These are phyloP conservation scores for Archivesica marissinica DNA, from an alignment of 1,140 invertebrate species.

Conservation along the genomic window DNA sequence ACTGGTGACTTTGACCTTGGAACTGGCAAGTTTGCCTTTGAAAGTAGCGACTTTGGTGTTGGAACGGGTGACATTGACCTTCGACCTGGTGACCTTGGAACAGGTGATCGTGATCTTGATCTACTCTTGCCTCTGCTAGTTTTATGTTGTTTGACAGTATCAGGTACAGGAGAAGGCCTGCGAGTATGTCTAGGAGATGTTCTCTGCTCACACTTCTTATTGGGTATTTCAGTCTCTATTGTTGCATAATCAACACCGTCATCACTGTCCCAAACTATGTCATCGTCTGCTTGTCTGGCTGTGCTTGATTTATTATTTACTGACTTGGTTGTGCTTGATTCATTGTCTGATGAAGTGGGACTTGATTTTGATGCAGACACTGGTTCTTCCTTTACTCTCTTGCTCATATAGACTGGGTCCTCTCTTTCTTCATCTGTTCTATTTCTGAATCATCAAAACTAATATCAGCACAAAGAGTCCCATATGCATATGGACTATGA, in stretches of 20 bases:
- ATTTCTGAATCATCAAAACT: neutral
- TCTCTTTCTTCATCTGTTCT: constrained; percentile 3
- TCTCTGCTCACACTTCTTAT: neutral
- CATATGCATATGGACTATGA: no score
- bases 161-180: constrained; percentile 5
- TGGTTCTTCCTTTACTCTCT: constrained; percentile 43
- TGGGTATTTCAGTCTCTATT: constrained; percentile 18
- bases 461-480: no score
- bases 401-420: neutral
- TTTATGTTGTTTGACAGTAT: neutral
- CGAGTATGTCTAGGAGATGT: neutral
- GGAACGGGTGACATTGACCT: neutral
- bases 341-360: neutral
- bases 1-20: neutral
- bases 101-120: constrained; percentile 55
- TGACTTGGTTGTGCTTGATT: neutral
- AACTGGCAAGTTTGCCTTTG: neutral
- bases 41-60: neutral
- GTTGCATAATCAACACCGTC: constrained; percentile 27
- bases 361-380: constrained; percentile 17
- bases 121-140: neutral
- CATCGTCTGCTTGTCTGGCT: neutral
- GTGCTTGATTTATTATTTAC: neutral
- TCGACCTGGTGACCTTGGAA: constrained; percentile 15
- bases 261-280: constrained; percentile 41